Base-by-base conservation (phyloP, 2,113 vertebrate genomes). In the Phasianus colchicus region DNA sequence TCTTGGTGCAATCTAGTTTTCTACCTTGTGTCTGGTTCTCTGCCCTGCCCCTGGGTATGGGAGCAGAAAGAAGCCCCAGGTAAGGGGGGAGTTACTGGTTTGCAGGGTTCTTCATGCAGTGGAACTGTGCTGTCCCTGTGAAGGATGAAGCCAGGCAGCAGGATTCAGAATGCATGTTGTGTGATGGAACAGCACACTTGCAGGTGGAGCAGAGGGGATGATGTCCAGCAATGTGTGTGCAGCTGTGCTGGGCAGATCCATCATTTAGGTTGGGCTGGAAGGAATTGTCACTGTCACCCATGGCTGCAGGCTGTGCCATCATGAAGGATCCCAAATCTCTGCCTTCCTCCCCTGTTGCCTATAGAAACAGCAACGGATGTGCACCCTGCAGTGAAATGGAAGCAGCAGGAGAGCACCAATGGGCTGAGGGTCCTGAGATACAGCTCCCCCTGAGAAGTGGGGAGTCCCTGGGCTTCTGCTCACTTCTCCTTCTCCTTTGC, bases 271-370 rank as follows among this genome's bases (percentile, higher is more conserved):
- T 78, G n/a, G 27, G 15, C 27, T 60, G 63, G 34, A 5, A 43
- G n/a, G 69, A 63, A 13, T 25, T 19, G 3, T 36, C 17, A 1
- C 48, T 10, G 36, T 48, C 43, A 7, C 29, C 25, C 0, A 2
- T 50, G 63, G 40, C 57, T 25, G 43, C 40, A 65, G 81, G 65
- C 55, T 10, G 4, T 10, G 38, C 32, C 12, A 2, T 66, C 27
- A 40, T 40, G 40, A 19, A 10, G 2, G 8, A 14, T 17, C 52
- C n/a, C 32, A 40, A 19, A 90, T 40, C 18, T 60, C 5, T 55
- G 20, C 17, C 34, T 15, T 47, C n/a, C 29, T 43, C 8, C 25
- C 13, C 18, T 15, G 3, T 27, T 54, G 1, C 22, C 0, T 0
- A 0, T 9, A 54, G 48, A 20, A 24, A 42, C 6, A 4, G 3